Evolutionary conservation across 2,797 vertebrate species (phyloP), one percentile per base, ranked within the genome.

Genomic region (Clamator glandarius): DNA sequence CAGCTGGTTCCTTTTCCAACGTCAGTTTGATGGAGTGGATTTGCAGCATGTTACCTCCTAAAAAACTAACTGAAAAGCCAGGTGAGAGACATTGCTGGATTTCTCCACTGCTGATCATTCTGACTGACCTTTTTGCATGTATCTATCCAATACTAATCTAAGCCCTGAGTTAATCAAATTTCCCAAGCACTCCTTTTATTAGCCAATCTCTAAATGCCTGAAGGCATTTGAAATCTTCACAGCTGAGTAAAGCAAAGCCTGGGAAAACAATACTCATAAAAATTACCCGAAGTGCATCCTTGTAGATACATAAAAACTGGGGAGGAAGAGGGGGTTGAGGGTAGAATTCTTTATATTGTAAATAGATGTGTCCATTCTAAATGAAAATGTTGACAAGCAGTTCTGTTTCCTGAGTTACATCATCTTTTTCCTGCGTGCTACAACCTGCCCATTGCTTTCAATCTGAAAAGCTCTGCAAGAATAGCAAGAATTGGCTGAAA

Each of bases 31-130:
- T 7, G 2, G 66, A 33, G 25, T 3, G 2, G 24, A 19, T 63
- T 33, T 68, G 28, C 39, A 41, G 48, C 0, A 0, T 13, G 39
- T 63, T 58, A 36, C 33, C 69, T 84, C 33, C 42, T 81, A 42
- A 66, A 66, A 68, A 29, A 9, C 39, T n/a, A 68, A 29, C 42
- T 50, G 42, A 64, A 69, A 80, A 78, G 25, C 54, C 4, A 1
- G 1, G 11, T 18, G 48, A 51, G 42, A 77, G 26, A 26, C 2
- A 0, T 77, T 2, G 0, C 14, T 67, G 33, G 63, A 25, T 54
- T 67, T 63, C 55, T 85, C n/a, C 35, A 16, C 54, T 78, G 66
- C 61, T 81, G 41, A 4, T 74, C n/a, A 74, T 81, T 89, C n/a
- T 59, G 25, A 51, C 9, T n/a, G 35, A 51, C 31, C 35, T 82